Evolutionary conservation across 2,113 vertebrate genomes (phyloP).

Genomic region (Nyctibius bracteatus): DNA sequence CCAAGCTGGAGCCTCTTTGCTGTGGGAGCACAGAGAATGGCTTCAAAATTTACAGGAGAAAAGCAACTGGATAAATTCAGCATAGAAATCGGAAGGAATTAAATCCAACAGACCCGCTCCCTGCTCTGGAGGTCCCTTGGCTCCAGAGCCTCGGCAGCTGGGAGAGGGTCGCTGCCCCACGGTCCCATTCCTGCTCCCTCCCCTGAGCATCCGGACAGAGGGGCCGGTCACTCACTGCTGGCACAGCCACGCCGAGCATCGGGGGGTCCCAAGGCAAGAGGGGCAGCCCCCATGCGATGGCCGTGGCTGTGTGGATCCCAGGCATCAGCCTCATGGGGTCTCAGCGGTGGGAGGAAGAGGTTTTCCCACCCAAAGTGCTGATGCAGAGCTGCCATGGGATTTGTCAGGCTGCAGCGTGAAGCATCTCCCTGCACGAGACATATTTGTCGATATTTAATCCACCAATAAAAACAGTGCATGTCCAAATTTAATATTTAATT

Average conservation of each 20-base stretch:
- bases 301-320: fast-evolving
- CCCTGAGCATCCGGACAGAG: background rate
- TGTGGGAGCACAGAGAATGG: background rate
- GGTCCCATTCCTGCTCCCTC: background rate
- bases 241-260: fast-evolving
- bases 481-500: constrained; percentile 24
- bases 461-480: background rate
- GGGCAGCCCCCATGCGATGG: background rate
- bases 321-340: background rate
- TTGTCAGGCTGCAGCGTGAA: background rate
- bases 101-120: background rate
- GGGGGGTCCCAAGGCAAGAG: background rate
- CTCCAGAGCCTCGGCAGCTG: background rate
- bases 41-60: background rate
- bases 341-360: background rate
- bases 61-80: background rate
- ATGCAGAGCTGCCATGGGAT: background rate
- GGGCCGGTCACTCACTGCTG: background rate
- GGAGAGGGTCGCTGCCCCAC: background rate
- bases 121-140: background rate
- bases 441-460: background rate
- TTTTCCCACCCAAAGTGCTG: background rate
- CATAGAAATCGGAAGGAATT: background rate
- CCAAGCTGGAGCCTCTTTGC: background rate
- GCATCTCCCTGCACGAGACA: background rate